phyloP scores from a whole-genome alignment of 2,113 vertebrate genomes.

The Oenanthe melanoleuca region DNA sequence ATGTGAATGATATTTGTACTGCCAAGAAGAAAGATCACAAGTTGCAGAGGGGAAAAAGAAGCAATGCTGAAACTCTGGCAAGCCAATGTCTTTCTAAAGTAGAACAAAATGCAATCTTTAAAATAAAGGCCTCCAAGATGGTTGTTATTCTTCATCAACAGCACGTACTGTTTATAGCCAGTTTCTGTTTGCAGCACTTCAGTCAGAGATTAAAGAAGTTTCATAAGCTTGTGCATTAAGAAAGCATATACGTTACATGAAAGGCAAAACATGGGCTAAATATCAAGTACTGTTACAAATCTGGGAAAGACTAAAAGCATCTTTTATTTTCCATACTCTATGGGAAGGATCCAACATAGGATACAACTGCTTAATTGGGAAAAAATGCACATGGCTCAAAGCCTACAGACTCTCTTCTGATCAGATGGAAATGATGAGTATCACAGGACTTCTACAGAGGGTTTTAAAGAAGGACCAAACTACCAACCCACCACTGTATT shows the following conservation, averaged over 20 bases:
- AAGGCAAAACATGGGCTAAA: background rate
- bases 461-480: background rate
- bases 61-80: background rate
- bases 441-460: background rate
- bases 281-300: background rate
- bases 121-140: background rate
- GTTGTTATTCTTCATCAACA: accelerated
- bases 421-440: background rate
- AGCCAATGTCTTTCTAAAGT: background rate
- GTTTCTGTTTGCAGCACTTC: background rate
- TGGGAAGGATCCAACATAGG: background rate
- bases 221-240: background rate
- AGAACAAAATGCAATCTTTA: background rate
- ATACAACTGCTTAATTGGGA: background rate
- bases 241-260: background rate
- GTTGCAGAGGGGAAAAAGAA: background rate
- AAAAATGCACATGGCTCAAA: background rate
- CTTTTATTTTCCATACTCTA: background rate
- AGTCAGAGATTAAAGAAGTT: background rate
- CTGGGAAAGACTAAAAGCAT: background rate
- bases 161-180: background rate
- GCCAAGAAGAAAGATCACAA: background rate
- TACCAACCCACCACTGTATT: background rate
- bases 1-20: background rate
- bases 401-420: background rate